A percentile compares a stretch with the other conserved stretches of the same genome.
phyloP scores from a whole-genome alignment of 2,797 vertebrate genomes.

The Coranthus polyacanthus region DNA sequence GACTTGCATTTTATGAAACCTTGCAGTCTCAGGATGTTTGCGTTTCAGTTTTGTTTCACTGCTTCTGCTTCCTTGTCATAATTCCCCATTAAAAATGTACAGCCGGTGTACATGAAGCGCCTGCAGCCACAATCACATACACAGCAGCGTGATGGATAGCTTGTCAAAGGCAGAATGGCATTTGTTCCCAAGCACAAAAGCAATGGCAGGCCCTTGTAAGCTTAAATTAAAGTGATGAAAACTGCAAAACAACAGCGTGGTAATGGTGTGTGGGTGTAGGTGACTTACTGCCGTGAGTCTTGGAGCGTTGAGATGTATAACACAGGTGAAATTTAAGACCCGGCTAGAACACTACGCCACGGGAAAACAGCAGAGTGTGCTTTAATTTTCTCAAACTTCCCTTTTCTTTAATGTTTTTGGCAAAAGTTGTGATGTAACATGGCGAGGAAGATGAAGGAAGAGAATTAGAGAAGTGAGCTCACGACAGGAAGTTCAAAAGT shows the following conservation, averaged over 20 bases:
- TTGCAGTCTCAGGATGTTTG: slow-evolving; percentile 6
- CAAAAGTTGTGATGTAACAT: background rate
- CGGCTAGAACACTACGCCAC: no score
- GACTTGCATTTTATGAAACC: background rate
- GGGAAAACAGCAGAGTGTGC: background rate
- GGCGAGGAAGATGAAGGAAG: background rate
- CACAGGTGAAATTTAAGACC: background rate
- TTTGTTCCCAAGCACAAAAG: slow-evolving; percentile 19
- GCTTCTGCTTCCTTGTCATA: slow-evolving; percentile 27
- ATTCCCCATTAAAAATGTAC: slow-evolving; percentile 49
- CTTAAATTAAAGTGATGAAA: slow-evolving; percentile 4
- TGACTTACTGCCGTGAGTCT: background rate
- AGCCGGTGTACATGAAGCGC: slow-evolving; percentile 9
- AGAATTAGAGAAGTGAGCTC: background rate
- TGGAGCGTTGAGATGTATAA: slow-evolving; percentile 3
- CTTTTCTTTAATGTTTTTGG: background rate
- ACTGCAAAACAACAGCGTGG: background rate
- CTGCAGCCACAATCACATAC: slow-evolving; percentile 17
- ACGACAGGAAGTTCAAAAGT: slow-evolving; percentile 11
- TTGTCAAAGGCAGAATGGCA: slow-evolving; percentile 18
- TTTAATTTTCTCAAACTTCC: background rate
- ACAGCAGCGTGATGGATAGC: slow-evolving; percentile 23
- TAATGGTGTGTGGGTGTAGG: background rate
- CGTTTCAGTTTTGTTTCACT: background rate
- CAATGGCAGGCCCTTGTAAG: slow-evolving; percentile 9